Percentiles rank a stretch among this genome's conserved stretches.
Conservation (phyloP, 2,888 invertebrate species). For the Pherbina coryleti region DNA sequence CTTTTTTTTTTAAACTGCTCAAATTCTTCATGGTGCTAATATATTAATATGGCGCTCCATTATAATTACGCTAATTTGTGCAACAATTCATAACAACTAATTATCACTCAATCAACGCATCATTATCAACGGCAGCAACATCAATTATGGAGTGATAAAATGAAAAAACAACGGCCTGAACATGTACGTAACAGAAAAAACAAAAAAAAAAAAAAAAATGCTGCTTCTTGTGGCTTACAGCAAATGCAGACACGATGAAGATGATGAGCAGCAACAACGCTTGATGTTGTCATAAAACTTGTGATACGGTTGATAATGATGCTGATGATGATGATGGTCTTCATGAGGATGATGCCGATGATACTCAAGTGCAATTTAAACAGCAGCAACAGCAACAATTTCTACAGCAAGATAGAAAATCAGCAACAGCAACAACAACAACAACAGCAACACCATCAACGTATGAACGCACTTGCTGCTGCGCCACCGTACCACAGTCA, state of each 20-base stretch:
- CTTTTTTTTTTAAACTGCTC: no score
- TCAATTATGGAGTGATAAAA: neutral
- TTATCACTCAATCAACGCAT: constrained; percentile 33
- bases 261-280: neutral
- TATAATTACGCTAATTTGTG: constrained; percentile 8
- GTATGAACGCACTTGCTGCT: neutral
- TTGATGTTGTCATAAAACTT: constrained; percentile 16
- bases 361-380: neutral
- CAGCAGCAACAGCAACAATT: constrained; percentile 9
- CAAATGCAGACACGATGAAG: neutral
- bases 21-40: no score
- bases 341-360: neutral
- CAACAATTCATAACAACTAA: constrained; percentile 24
- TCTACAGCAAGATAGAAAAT: neutral
- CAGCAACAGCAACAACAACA: constrained; percentile 2
- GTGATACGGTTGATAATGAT: neutral
- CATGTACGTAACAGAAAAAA: neutral
- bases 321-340: neutral
- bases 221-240: neutral
- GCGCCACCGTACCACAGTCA: neutral
- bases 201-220: no score
- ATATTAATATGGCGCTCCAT: no score
- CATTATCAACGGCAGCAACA: constrained; percentile 27
- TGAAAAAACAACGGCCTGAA: neutral
- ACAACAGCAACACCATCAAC: neutral